Conservation (phyloP, 37 sponge, comb jelly and placozoan genomes). For the Spongilla lacustris region DNA sequence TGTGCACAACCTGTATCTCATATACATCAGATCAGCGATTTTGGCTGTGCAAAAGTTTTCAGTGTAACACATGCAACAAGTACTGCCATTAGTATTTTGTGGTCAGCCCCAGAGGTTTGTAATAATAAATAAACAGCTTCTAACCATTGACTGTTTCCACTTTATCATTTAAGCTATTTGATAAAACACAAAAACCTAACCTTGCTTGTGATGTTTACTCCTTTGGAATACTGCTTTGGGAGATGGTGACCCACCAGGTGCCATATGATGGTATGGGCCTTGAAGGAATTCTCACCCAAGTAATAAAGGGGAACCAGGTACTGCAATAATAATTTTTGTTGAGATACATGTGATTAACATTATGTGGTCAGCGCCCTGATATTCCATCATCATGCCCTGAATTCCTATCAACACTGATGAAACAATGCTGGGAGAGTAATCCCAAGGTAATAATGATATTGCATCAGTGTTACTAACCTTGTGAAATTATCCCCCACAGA, state of each 20-base stretch:
- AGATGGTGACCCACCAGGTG: neutral
- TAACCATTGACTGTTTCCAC: no score
- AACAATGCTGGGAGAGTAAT: neutral
- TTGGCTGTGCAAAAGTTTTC: neutral
- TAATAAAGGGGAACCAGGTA: neutral
- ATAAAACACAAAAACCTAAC: neutral
- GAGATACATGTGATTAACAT: neutral
- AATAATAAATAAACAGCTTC: no score
- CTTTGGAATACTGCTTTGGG: neutral
- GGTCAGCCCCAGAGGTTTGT: neutral
- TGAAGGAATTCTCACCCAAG: neutral
- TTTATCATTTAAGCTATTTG: neutral
- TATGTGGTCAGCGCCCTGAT: neutral
- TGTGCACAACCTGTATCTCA: no score
- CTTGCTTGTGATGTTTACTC: neutral
- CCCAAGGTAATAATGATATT: neutral
- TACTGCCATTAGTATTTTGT: neutral
- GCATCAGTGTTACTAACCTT: neutral
- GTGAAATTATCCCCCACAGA: neutral
- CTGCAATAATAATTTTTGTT: neutral
- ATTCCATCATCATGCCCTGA: neutral
- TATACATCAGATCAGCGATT: neutral
- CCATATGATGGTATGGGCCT: neutral
- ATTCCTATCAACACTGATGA: neutral
- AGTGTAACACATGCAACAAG: neutral